Evolutionary conservation across 2,113 vertebrate genomes (phyloP).

Genomic region (Acanthochromis polyacanthus): DNA sequence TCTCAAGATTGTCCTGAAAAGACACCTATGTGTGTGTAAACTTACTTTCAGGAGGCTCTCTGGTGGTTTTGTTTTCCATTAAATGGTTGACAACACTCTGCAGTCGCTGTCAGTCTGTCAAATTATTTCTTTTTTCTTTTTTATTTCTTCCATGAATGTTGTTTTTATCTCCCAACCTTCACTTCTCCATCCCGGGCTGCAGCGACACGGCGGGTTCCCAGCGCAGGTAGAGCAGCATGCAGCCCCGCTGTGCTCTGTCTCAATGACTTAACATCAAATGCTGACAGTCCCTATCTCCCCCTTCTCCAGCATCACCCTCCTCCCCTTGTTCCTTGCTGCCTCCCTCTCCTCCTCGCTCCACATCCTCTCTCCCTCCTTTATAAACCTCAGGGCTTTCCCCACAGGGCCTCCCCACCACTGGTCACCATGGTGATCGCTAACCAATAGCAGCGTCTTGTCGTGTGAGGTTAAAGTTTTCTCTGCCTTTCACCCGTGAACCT

Average conservation of each 20-base stretch:
- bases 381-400: conserved; percentile 73
- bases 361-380: conserved; percentile 43
- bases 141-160: conserved; percentile 56
- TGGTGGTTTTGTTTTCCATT: neutral
- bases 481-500: conserved; percentile 42
- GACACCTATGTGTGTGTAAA: conserved; percentile 23
- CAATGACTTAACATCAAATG: conserved; percentile 77
- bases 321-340: conserved; percentile 6
- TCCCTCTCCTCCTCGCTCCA: conserved; percentile 35
- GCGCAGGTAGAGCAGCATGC: conserved; percentile 74
- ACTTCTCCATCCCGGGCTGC: conserved; percentile 61
- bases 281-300: conserved; percentile 48
- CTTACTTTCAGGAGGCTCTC: neutral
- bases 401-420: conserved; percentile 58
- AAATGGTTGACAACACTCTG: conserved; percentile 22
- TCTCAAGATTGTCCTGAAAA: conserved; percentile 37
- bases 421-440: conserved; percentile 83
- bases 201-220: conserved; percentile 51
- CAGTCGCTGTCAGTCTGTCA: conserved; percentile 54
- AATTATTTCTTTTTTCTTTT: conserved; percentile 55
- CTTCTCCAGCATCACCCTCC: neutral
- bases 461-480: conserved; percentile 83
- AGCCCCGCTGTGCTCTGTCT: conserved; percentile 74
- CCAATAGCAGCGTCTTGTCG: conserved; percentile 61
- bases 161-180: conserved; percentile 61